phyloP scores from a whole-genome alignment of 1,140 invertebrate genomes.

The Delia radicum region DNA sequence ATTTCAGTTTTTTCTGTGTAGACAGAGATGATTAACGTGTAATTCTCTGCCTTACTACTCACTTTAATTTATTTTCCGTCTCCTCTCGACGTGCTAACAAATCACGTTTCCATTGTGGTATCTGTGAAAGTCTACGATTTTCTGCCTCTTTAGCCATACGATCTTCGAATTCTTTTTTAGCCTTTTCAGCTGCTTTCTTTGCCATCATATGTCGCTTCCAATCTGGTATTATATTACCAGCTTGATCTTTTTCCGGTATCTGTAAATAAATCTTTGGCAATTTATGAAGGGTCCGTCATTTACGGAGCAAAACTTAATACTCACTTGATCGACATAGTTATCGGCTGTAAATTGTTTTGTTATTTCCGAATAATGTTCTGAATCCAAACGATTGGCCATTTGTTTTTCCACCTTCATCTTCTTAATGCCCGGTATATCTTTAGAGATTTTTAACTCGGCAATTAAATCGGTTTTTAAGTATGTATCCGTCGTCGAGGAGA shows the following conservation, averaged over 20 bases:
- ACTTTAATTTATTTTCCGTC: constrained; percentile 71
- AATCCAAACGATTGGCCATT: constrained; percentile 75
- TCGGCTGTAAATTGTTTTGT: constrained; percentile 80
- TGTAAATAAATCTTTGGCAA: constrained; percentile 58
- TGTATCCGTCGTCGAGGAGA: constrained; percentile 67
- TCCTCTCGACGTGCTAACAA: constrained; percentile 79
- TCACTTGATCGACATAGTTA: constrained; percentile 85
- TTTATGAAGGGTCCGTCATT: constrained; percentile 14
- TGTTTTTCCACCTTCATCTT: constrained; percentile 87
- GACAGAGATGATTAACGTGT: no score
- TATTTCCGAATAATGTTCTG: constrained; percentile 79
- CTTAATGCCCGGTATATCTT: constrained; percentile 85
- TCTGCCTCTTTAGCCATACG: constrained; percentile 80
- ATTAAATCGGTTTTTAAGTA: constrained; percentile 84
- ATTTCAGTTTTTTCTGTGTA: no score
- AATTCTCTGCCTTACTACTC: no score
- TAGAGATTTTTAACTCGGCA: constrained; percentile 85
- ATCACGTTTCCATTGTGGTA: constrained; percentile 91
- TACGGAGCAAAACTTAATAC: constrained; percentile 15
- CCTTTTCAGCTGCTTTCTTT: constrained; percentile 87
- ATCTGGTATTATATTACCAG: constrained; percentile 85
- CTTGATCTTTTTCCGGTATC: constrained; percentile 85
- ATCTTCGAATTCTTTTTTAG: constrained; percentile 85
- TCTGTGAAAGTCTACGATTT: constrained; percentile 78
- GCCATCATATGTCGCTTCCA: constrained; percentile 96